A percentile compares a stretch with the other conserved stretches of the same genome.
Conservation (phyloP, 2,113 vertebrate species). For the Solea senegalensis region DNA sequence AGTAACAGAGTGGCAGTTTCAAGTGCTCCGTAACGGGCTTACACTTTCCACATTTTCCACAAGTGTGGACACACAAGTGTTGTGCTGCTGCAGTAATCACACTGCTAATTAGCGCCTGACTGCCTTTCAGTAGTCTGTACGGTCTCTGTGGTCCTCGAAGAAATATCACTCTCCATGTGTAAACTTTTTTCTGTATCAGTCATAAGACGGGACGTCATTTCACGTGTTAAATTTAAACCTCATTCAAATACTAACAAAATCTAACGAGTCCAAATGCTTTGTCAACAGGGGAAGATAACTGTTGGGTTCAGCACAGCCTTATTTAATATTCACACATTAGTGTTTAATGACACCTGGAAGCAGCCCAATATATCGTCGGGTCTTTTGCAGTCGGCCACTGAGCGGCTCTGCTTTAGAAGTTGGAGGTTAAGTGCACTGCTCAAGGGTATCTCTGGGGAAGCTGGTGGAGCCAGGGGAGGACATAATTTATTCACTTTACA, state of each 20-base stretch:
- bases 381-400: conserved; percentile 25
- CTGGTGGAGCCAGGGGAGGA: conserved; percentile 7
- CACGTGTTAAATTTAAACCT: not conserved
- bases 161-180: not conserved
- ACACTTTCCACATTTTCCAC: not conserved
- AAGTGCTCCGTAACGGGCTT: not conserved
- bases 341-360: conserved; percentile 42
- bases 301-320: not conserved
- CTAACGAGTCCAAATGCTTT: conserved; percentile 3
- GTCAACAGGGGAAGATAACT: not conserved
- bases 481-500: conserved; percentile 28
- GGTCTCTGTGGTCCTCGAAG: not conserved
- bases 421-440: conserved; percentile 52
- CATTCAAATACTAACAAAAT: conserved; percentile 1
- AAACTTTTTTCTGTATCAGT: not conserved
- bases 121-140: not conserved
- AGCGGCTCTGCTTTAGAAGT: conserved; percentile 39
- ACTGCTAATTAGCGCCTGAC: not conserved
- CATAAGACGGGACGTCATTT: not conserved
- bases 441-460: conserved; percentile 42
- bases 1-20: not conserved
- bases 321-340: conserved; percentile 23
- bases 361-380: conserved; percentile 25
- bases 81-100: not conserved
- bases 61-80: not conserved